phyloP scores from a whole-genome alignment of 2,797 vertebrate genomes.

The Alosa sapidissima region DNA sequence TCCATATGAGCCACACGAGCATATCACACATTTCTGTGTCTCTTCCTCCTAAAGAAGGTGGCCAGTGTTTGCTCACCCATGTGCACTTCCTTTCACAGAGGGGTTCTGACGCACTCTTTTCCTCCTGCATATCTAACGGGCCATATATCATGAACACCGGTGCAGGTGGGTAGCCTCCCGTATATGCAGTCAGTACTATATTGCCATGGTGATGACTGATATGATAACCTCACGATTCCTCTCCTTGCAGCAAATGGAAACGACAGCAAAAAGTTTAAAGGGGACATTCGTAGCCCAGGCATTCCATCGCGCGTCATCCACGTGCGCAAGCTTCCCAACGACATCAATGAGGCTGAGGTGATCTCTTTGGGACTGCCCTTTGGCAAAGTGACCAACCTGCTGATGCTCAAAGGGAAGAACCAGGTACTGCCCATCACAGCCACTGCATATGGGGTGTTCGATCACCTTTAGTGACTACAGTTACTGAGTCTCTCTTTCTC shows the following conservation, averaged over 20 bases:
- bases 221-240: constrained; percentile 33
- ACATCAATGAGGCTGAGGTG: constrained; percentile 95
- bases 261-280: constrained; percentile 99
- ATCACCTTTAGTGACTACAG: not conserved
- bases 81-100: constrained; percentile 78
- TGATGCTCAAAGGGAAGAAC: constrained; percentile 98
- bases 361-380: constrained; percentile 97
- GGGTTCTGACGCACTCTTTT: constrained; percentile 99
- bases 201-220: constrained; percentile 49
- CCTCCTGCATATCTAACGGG: constrained; percentile 95
- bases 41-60: not conserved
- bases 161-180: constrained; percentile 67
- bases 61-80: not conserved
- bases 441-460: no score
- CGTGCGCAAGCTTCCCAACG: constrained; percentile 90
- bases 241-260: constrained; percentile 89
- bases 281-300: constrained; percentile 85
- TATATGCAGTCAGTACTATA: not conserved
- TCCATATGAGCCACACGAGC: not conserved
- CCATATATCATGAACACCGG: constrained; percentile 97
- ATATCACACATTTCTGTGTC: no score
- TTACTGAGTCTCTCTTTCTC: not conserved
- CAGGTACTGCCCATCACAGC: constrained; percentile 77
- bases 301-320: constrained; percentile 94
- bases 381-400: constrained; percentile 95